phyloP scores from a whole-genome alignment of 2,797 vertebrate species.

The Sebastes iracundus region DNA sequence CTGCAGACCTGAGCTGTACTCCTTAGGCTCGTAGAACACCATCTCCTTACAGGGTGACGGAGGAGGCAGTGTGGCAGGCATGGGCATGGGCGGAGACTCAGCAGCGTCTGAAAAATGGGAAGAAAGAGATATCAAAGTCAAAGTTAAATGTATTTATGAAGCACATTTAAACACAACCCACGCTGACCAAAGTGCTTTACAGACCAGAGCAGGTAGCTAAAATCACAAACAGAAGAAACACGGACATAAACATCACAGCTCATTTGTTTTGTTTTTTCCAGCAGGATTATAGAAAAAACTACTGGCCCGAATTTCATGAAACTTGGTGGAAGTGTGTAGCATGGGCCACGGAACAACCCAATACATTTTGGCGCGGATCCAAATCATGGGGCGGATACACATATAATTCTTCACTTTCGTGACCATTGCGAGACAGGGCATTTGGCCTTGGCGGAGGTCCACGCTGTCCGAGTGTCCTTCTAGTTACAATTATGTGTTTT shows the following conservation, averaged over 20 bases:
- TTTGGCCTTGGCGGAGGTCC: too few species aligned
- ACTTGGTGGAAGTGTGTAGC: too few species aligned
- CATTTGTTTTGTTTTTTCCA: too few species aligned
- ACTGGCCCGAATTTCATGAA: too few species aligned
- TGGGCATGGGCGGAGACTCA: constrained; percentile 66
- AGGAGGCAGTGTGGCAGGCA: constrained; percentile 70
- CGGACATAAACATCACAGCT: too few species aligned
- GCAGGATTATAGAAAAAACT: too few species aligned
- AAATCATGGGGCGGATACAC: too few species aligned
- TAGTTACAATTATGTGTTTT: neutral
- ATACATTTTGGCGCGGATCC: too few species aligned
- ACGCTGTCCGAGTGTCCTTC: too few species aligned
- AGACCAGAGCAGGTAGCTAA: neutral
- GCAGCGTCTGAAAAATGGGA: constrained; percentile 46
- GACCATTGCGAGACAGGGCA: too few species aligned
- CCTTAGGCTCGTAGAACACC: constrained; percentile 85
- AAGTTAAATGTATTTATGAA: too few species aligned
- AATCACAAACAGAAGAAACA: neutral
- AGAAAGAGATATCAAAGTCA: neutral
- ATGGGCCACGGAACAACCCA: too few species aligned
- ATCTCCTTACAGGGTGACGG: constrained; percentile 79
- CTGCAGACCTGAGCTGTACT: constrained; percentile 87
- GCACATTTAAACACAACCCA: neutral
- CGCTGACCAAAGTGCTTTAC: neutral
- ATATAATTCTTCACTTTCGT: rapidly evolving